Evolutionary conservation across 2,888 invertebrate genomes (phyloP).

Genomic region (Stictocephala bisonia): DNA sequence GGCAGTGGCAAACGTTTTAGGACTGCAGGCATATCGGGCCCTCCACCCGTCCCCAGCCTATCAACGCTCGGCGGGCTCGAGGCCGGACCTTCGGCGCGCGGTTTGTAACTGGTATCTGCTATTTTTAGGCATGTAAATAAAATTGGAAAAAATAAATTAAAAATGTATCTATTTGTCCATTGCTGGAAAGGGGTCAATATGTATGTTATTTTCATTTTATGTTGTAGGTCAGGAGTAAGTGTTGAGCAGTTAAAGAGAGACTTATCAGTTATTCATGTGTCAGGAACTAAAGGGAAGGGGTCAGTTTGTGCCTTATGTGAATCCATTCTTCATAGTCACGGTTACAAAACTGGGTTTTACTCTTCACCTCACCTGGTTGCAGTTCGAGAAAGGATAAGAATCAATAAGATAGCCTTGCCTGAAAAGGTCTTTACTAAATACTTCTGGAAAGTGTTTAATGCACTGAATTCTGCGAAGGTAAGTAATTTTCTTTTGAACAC

Average conservation of each 20-base stretch:
- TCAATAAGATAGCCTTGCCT: conserved; percentile 84
- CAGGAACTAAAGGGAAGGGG: conserved; percentile 98
- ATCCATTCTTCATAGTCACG: conserved; percentile 84
- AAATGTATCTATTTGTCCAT: background rate
- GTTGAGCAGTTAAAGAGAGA: conserved; percentile 70
- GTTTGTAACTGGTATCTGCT: too few relatives aligned
- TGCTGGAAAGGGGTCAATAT: background rate
- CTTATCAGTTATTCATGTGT: conserved; percentile 91
- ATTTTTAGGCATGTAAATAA: too few relatives aligned
- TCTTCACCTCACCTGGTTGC: conserved; percentile 96
- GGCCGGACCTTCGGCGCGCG: too few relatives aligned
- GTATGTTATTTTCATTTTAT: conserved; percentile 46
- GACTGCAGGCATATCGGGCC: too few relatives aligned
- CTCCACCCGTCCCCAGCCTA: too few relatives aligned
- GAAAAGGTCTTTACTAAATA: conserved; percentile 78
- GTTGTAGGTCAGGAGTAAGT: conserved; percentile 72
- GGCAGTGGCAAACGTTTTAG: too few relatives aligned
- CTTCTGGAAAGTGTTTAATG: conserved; percentile 85
- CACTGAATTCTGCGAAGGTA: conserved; percentile 68
- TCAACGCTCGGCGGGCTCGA: too few relatives aligned
- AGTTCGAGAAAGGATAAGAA: conserved; percentile 90
- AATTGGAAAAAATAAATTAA: too few relatives aligned
- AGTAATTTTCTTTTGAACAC: conserved; percentile 49
- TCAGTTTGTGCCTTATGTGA: conserved; percentile 96
- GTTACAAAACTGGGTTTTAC: conserved; percentile 91